Base-by-base conservation (phyloP, 2,888 invertebrate genomes). In the Philereme vetulata region DNA sequence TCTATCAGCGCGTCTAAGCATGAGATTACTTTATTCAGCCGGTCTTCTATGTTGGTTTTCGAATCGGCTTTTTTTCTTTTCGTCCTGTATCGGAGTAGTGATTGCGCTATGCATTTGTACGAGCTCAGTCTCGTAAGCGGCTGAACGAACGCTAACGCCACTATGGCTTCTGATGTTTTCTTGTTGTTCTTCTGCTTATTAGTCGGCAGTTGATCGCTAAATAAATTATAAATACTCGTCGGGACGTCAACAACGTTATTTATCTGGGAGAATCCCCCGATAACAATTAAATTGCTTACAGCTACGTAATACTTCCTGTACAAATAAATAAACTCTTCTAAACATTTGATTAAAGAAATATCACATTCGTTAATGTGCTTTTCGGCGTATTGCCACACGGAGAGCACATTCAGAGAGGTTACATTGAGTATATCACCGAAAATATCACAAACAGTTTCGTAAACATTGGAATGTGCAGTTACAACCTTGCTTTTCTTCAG, bases 281-380 rank as follows among this genome's bases (percentile, higher is more conserved):
- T 92, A 70, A 95, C 95, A 76, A 95, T 94, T 65, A 96, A 93
- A 92, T 96, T 95, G 83, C 96, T 95, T 80, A 96, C 92, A 72
- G 94, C 93, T 84, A 94, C 92, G 48, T 95, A 93, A 90, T 96
- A 96, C 80, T 93, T 93, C 81, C 94, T 95, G 80, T 95, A 96
- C 64, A 95, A 92, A 78, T 93, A 93, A 77, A 95, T 93, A 85
- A 93, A 94, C 85, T 96, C 96, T 75, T 95, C 95, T 77, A 94
- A 93, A 85, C 94, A 93, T 78, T 94, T 94, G 71, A 96, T 93
- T 74, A 96, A 93, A 51, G 94, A 88, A 76, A 96, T 93, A 86
- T 95, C 95, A 80, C 93, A 93, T 72, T 95, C 94, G 57, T 93
- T 93, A 75, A 93, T 94, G 74, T 94, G 93, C 68, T 94, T 94